A percentile compares a stretch with the other conserved stretches of the same genome.
Conservation (phyloP, 2,888 invertebrate species). For the Trissolcus brochymenae region DNA sequence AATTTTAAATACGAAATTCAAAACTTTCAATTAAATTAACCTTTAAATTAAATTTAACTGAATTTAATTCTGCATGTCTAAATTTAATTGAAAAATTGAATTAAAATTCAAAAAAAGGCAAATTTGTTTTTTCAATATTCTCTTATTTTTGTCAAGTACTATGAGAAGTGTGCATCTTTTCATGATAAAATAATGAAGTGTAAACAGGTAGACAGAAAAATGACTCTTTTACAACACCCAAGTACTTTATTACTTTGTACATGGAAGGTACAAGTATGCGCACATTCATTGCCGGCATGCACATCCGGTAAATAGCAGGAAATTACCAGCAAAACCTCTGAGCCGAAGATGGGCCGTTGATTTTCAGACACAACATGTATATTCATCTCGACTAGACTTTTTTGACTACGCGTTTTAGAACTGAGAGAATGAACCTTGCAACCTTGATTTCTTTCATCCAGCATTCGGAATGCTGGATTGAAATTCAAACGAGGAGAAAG, state of each 20-base stretch:
- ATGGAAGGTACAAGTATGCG: slow-evolving; percentile 56
- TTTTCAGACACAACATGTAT: slow-evolving; percentile 50
- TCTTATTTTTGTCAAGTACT: neutral
- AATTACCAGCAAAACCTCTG: slow-evolving; percentile 62
- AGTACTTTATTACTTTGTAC: slow-evolving; percentile 64
- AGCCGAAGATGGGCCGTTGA: slow-evolving; percentile 44
- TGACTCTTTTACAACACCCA: slow-evolving; percentile 60
- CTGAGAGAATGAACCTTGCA: slow-evolving; percentile 59
- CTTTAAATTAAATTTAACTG: too few relatives aligned
- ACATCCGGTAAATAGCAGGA: slow-evolving; percentile 66
- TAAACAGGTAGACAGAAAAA: slow-evolving; percentile 66
- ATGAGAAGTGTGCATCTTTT: slow-evolving; percentile 45
- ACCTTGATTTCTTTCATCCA: slow-evolving; percentile 53
- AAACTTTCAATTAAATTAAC: too few relatives aligned
- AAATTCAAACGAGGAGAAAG: slow-evolving; percentile 11
- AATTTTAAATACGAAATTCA: too few relatives aligned
- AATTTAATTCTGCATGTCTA: too few relatives aligned
- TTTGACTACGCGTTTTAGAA: slow-evolving; percentile 44
- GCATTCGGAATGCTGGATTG: slow-evolving; percentile 29
- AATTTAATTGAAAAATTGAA: too few relatives aligned
- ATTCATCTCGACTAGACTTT: slow-evolving; percentile 49
- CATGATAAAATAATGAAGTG: slow-evolving; percentile 65
- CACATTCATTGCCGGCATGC: slow-evolving; percentile 61
- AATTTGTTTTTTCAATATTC: too few relatives aligned
- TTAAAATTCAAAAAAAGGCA: too few relatives aligned